These are phyloP conservation scores for Brachionus plicatilis DNA, from an alignment of 1,140 invertebrate genomes.

Conservation along the genomic window DNA sequence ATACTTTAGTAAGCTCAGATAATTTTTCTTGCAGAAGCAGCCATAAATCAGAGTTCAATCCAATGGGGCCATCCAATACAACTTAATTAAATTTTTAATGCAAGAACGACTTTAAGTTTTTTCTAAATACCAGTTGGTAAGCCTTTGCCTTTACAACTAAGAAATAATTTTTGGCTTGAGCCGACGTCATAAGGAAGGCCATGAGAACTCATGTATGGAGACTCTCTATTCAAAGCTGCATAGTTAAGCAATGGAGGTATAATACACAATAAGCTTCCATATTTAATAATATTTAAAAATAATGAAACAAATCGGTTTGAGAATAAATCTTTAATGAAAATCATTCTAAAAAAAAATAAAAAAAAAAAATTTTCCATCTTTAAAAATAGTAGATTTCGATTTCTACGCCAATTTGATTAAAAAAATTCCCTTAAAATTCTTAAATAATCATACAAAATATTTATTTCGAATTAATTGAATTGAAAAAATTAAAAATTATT, in stretches of 20 bases:
- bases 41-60: conserved; percentile 54
- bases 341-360: not conserved
- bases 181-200: conserved; percentile 51
- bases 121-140: conserved; percentile 46
- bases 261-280: conserved; percentile 36
- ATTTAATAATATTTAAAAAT: conserved; percentile 4
- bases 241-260: conserved; percentile 50
- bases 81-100: conserved; percentile 43
- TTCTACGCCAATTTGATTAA: not conserved
- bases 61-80: conserved; percentile 52
- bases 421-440: not conserved
- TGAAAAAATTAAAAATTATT: not conserved
- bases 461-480: conserved; percentile 7
- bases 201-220: conserved; percentile 44
- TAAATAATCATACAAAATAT: not conserved
- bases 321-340: not conserved
- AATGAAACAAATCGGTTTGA: not conserved
- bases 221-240: conserved; percentile 47
- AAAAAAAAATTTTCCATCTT: not conserved
- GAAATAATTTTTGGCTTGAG: conserved; percentile 49
- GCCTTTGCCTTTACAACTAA: conserved; percentile 48
- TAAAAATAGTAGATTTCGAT: not conserved
- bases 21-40: conserved; percentile 46
- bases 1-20: conserved; percentile 47
- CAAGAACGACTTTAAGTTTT: not conserved